Base-by-base conservation (phyloP, 1,140 invertebrate species). In the Neotoxoptera formosana region DNA sequence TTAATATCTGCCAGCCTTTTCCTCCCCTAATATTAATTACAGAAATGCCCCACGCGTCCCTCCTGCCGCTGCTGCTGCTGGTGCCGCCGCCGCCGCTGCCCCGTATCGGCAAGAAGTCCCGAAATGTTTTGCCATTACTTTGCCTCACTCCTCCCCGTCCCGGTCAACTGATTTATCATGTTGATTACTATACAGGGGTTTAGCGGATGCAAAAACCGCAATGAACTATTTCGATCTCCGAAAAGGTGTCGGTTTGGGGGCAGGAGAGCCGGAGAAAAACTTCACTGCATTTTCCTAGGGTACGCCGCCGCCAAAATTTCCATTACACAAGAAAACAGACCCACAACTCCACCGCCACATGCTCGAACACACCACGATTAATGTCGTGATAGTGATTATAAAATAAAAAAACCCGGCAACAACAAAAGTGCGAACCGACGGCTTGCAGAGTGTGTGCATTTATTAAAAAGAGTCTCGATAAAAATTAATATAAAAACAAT, bases 111-210 rank as follows among this genome's bases (percentile, higher is more conserved):
- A 93, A 93, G 91, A 93, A 93, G 48, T 83, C 81, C 47, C 45
- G 53, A 92, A 92, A 92, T 92, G 90, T 92, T 92, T 92, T 92
- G 90, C 90, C 90, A 92, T 92, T 83, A 92, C 45, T 76, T 92
- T 47, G 90, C 47, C 60, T n/a, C 67, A 25, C 56, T 60, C 90
- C n/a, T n/a, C n/a, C n/a, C n/a, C 23, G n/a, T 48, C 47, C 47
- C 45, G 41, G 36, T 86, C 91, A 34, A 56, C 91, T 93, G 91
- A 93, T 93, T 93, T 93, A 93, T 93, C 76, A 53, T 93, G 91
- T 93, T 93, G 91, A 53, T 93, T 84, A 84, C 47, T 90, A 84
- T 36, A n/a, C n/a, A 34, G 30, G 30, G 76, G 91, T 84, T 34
- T 11, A 36, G 45, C n/a, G 25, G 30, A 93, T 93, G 67, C 91